These are phyloP conservation scores for Caerostris extrusa DNA, from an alignment of 1,140 invertebrate species.

Conservation along the genomic window DNA sequence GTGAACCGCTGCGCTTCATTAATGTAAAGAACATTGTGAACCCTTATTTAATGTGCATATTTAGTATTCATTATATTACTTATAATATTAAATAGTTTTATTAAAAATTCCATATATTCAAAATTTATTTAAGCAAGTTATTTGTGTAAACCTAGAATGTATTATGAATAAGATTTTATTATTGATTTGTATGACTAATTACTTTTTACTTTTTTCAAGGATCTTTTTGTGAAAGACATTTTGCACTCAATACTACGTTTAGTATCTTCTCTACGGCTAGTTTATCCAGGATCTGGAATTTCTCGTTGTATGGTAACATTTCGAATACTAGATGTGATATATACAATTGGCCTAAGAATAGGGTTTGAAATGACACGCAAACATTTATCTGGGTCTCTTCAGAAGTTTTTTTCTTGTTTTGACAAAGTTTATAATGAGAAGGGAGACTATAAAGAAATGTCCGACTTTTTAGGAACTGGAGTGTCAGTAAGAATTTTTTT, in stretches of 20 bases:
- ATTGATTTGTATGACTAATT: background rate
- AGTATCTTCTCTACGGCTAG: slow-evolving; percentile 85
- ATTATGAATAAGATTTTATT: background rate
- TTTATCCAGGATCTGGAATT: slow-evolving; percentile 89
- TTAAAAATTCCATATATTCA: too few species aligned
- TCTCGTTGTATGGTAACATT: slow-evolving; percentile 88
- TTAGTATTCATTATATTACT: too few species aligned
- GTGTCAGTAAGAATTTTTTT: slow-evolving; percentile 13
- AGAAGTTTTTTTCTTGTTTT: slow-evolving; percentile 92
- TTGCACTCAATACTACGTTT: slow-evolving; percentile 86
- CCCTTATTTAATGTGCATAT: too few species aligned
- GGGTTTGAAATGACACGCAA: slow-evolving; percentile 92
- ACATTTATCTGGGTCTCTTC: slow-evolving; percentile 87
- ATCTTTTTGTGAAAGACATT: slow-evolving; percentile 88
- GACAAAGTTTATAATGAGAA: slow-evolving; percentile 87
- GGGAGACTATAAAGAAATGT: slow-evolving; percentile 57
- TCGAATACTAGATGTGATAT: slow-evolving; percentile 91
- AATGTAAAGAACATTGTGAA: too few species aligned
- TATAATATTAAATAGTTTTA: too few species aligned
- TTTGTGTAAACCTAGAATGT: too few species aligned
- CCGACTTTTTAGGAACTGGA: background rate
- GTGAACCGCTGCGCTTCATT: too few species aligned
- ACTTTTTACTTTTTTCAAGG: slow-evolving; percentile 81
- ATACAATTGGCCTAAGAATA: slow-evolving; percentile 89
- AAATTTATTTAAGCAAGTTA: background rate